Conservation (phyloP, 2,113 vertebrate genomes). For the Psophia crepitans region DNA sequence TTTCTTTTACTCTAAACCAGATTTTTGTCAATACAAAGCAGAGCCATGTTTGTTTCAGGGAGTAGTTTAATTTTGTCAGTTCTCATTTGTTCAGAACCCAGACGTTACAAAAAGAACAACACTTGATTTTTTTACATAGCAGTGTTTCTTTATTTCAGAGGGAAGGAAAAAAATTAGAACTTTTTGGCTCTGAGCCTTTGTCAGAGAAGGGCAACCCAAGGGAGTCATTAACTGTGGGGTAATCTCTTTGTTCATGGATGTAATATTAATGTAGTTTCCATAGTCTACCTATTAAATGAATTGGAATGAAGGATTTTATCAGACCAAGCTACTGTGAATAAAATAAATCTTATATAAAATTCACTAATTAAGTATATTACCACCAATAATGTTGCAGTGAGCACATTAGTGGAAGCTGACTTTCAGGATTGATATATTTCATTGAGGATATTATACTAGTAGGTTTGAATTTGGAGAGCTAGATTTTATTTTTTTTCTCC, state of each 20-base stretch:
- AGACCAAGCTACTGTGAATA: slow-evolving; percentile 34
- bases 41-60: not conserved
- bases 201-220: slow-evolving; percentile 23
- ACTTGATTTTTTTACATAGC: not conserved
- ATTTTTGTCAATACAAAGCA: not conserved
- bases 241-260: slow-evolving; percentile 23
- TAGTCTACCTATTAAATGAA: slow-evolving; percentile 53
- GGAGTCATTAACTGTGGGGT: slow-evolving; percentile 5
- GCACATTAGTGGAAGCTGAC: slow-evolving; percentile 63
- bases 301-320: slow-evolving; percentile 60
- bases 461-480: not conserved
- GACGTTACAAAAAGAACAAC: not conserved
- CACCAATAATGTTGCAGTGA: slow-evolving; percentile 66
- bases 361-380: slow-evolving; percentile 67
- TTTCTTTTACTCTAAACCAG: not conserved
- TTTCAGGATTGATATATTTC: slow-evolving; percentile 73
- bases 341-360: slow-evolving; percentile 70
- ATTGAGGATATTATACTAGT: slow-evolving; percentile 53
- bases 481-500: slow-evolving; percentile 13
- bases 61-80: not conserved
- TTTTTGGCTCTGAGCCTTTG: slow-evolving; percentile 14
- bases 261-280: slow-evolving; percentile 54
- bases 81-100: not conserved
- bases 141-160: not conserved
- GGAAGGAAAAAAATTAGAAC: not conserved